Conservation (phyloP, 1,140 invertebrate species). For the Galleria mellonella region DNA sequence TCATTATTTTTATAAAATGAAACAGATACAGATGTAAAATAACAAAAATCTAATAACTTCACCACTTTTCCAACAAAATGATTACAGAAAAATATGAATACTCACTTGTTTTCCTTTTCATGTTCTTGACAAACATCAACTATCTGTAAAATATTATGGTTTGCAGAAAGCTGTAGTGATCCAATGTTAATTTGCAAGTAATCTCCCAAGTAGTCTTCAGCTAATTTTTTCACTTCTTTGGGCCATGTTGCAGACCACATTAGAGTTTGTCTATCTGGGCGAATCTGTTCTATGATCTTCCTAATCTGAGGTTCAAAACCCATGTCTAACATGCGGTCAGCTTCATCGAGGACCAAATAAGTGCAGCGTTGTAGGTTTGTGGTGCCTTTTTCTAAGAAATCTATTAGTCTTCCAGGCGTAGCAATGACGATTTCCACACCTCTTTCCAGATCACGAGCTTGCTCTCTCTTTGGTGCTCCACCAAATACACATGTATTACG, state of each 20-base stretch:
- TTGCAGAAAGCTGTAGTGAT: slow-evolving; percentile 92
- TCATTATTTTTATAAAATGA: neutral
- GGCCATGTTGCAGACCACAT: slow-evolving; percentile 99
- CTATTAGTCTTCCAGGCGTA: slow-evolving; percentile 96
- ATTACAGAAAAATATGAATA: slow-evolving; percentile 16
- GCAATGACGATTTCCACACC: slow-evolving; percentile 94
- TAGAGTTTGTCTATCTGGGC: slow-evolving; percentile 94
- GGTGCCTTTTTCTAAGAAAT: slow-evolving; percentile 93
- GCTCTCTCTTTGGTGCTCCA: slow-evolving; percentile 93
- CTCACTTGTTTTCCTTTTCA: slow-evolving; percentile 91
- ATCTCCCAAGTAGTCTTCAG: slow-evolving; percentile 93
- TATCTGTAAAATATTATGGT: slow-evolving; percentile 98
- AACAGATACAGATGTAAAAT: slow-evolving; percentile 8
- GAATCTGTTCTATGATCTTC: slow-evolving; percentile 96
- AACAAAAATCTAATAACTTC: no score
- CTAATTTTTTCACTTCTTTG: slow-evolving; percentile 94
- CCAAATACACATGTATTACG: slow-evolving; percentile 96
- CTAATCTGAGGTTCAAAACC: slow-evolving; percentile 99
- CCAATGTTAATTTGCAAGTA: slow-evolving; percentile 97
- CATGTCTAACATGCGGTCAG: slow-evolving; percentile 99
- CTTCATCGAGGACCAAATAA: slow-evolving; percentile 97
- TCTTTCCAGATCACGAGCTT: slow-evolving; percentile 89
- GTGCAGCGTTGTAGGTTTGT: slow-evolving; percentile 93
- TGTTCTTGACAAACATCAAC: slow-evolving; percentile 94
- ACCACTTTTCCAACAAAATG: no score